Evolutionary conservation across 2,888 invertebrate species (phyloP).

Genomic region (Xylota sylvarum): DNA sequence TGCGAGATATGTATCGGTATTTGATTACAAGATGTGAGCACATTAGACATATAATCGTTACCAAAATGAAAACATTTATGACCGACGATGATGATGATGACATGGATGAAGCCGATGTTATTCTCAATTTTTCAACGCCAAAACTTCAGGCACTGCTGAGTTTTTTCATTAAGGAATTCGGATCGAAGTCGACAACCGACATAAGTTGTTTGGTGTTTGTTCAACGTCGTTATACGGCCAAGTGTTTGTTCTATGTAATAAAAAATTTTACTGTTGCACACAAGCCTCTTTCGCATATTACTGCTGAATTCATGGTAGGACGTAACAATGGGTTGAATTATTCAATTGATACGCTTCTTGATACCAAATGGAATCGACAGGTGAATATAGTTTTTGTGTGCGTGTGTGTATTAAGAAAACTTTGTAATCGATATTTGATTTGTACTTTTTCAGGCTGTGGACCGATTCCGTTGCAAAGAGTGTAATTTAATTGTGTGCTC

Average conservation of each 20-base stretch:
- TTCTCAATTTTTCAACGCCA: constrained; percentile 87
- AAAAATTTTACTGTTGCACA: constrained; percentile 85
- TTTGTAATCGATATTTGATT: neutral
- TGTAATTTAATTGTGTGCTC: constrained; percentile 90
- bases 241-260: constrained; percentile 89
- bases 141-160: constrained; percentile 88
- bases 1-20: constrained; percentile 80
- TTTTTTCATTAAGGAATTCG: constrained; percentile 87
- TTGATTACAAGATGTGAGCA: constrained; percentile 82
- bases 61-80: constrained; percentile 83
- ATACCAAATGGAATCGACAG: constrained; percentile 80
- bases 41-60: constrained; percentile 86
- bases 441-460: constrained; percentile 82
- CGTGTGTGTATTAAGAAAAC: too few species aligned
- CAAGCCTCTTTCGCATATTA: constrained; percentile 86
- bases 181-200: constrained; percentile 81
- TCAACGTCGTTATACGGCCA: constrained; percentile 89
- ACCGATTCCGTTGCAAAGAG: constrained; percentile 87
- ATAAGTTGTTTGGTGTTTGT: constrained; percentile 83
- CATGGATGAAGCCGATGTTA: constrained; percentile 79
- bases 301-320: constrained; percentile 91
- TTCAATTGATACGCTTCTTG: constrained; percentile 80
- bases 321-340: constrained; percentile 78
- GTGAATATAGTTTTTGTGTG: constrained; percentile 76
- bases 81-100: constrained; percentile 81